Evolutionary conservation across 1,140 invertebrate species (phyloP).

Genomic region (Centruroides vittatus): DNA sequence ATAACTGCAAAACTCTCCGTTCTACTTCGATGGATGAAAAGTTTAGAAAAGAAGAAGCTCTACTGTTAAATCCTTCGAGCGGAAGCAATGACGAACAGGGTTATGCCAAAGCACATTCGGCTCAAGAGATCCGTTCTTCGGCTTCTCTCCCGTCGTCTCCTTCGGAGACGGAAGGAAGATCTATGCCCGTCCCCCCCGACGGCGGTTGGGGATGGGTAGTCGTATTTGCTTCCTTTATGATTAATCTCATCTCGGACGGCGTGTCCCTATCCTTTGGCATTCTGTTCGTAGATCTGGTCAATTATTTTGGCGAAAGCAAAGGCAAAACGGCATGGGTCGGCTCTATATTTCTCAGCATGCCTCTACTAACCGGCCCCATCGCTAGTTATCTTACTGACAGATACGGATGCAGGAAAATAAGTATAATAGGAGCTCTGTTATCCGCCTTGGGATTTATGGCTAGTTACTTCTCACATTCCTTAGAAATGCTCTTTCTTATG

Average conservation of each 20-base stretch:
- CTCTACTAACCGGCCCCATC: conserved; percentile 70
- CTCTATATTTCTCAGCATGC: conserved; percentile 73
- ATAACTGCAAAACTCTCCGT: neutral
- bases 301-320: conserved; percentile 60
- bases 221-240: conserved; percentile 64
- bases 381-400: conserved; percentile 75
- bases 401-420: conserved; percentile 64
- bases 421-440: conserved; percentile 57
- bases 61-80: neutral
- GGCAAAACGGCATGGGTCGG: conserved; percentile 83
- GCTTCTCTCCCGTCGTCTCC: neutral
- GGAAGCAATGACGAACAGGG: neutral
- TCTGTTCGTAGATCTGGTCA: conserved; percentile 70
- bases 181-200: conserved; percentile 29
- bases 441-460: conserved; percentile 61
- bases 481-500: conserved; percentile 29
- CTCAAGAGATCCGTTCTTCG: neutral
- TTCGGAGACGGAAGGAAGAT: neutral
- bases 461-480: conserved; percentile 42
- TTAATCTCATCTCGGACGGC: conserved; percentile 88
- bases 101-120: neutral
- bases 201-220: conserved; percentile 54
- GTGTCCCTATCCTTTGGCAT: conserved; percentile 86
- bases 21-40: neutral
- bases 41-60: neutral